Conservation (phyloP, 1,140 invertebrate species). For the Zelostemma sp. region DNA sequence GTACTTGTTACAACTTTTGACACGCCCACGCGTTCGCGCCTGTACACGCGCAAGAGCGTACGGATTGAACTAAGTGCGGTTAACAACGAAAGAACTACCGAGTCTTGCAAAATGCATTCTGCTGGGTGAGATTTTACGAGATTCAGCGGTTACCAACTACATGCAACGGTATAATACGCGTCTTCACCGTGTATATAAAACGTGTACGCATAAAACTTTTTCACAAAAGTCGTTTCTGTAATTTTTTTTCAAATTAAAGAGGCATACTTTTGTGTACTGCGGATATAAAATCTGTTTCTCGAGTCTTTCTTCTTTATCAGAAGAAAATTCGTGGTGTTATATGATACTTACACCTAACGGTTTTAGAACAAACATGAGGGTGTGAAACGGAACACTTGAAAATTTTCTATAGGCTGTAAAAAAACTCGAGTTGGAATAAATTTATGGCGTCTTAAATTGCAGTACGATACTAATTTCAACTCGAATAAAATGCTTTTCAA, state of each 20-base stretch:
- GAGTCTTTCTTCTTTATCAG: slow-evolving; percentile 25
- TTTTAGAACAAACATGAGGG: slow-evolving; percentile 9
- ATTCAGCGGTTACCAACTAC: slow-evolving; percentile 35
- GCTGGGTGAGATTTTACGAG: slow-evolving; percentile 43
- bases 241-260: not conserved
- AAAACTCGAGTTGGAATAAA: no score
- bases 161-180: not conserved
- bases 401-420: not conserved
- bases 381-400: slow-evolving; percentile 11
- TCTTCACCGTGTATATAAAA: no score
- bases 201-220: no score
- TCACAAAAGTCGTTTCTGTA: not conserved
- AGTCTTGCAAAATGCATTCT: slow-evolving; percentile 48
- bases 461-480: not conserved
- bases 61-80: slow-evolving; percentile 7
- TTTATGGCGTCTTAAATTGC: slow-evolving; percentile 21
- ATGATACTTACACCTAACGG: slow-evolving; percentile 43
- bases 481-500: slow-evolving; percentile 7
- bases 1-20: not conserved
- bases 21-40: not conserved
- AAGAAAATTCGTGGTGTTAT: slow-evolving; percentile 33
- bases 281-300: not conserved
- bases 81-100: slow-evolving; percentile 47
- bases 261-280: not conserved
- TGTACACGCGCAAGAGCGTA: slow-evolving; percentile 3